A percentile compares a stretch with the other conserved stretches of the same genome.
Conservation (phyloP, 2,113 vertebrate species). For the Anguilla japonica region DNA sequence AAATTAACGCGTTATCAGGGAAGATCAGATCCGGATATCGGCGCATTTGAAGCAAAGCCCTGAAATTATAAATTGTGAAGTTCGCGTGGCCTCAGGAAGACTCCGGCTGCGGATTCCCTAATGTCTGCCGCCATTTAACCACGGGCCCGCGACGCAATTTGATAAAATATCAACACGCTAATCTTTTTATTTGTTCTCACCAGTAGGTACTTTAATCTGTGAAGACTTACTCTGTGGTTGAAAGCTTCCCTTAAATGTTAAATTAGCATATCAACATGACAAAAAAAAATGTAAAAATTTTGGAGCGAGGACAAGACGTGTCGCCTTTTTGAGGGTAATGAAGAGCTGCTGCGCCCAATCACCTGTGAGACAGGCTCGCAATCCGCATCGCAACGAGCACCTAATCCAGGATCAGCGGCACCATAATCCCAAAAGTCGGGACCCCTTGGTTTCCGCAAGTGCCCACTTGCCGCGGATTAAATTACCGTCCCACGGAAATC, state of each 20-base stretch:
- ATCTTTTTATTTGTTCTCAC: background rate
- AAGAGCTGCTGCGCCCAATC: no score
- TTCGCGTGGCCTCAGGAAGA: slow-evolving; percentile 37
- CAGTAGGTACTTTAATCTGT: background rate
- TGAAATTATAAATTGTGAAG: slow-evolving; percentile 56
- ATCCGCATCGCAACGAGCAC: background rate
- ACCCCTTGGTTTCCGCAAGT: background rate
- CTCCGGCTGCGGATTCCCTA: slow-evolving; percentile 8
- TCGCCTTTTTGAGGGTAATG: no score
- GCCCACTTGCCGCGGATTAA: background rate
- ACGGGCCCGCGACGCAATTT: background rate
- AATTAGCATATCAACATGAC: background rate
- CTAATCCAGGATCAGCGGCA: background rate
- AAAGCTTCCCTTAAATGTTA: background rate
- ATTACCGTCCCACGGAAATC: slow-evolving; percentile 16
- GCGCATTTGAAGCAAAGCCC: slow-evolving; percentile 55
- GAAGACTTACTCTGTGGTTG: background rate
- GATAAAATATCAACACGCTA: slow-evolving; percentile 2
- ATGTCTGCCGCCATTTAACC: background rate
- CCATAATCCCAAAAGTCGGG: background rate
- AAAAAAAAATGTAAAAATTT: background rate
- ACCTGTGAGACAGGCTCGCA: background rate
- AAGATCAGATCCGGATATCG: slow-evolving; percentile 68
- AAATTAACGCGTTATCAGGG: slow-evolving; percentile 65
- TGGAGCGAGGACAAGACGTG: background rate